Evolutionary conservation across 1,140 invertebrate species (phyloP), one percentile per base, ranked within the genome.

Genomic region (Plectrocnemia conspersa): DNA sequence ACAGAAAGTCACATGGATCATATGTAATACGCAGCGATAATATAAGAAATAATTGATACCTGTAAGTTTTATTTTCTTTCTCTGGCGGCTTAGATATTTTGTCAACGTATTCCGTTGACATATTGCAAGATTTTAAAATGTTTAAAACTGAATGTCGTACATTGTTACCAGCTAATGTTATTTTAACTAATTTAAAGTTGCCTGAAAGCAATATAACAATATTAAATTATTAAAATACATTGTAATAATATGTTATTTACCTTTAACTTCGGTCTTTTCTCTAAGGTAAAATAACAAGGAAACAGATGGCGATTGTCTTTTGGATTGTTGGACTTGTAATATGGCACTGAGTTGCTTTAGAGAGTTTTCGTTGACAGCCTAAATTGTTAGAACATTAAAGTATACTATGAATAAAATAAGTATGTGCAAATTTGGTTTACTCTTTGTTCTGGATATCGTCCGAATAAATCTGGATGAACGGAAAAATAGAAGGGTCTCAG

Each of bases 391-490:
- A 58, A 11, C 4, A 48, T 33, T 16, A 48, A 40, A 15, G 15
- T 18, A 6, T 15, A 15, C 22, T n/a, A 4, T 18, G 10, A 2
- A 27, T 22, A 48, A 13, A n/a, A 35, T 29, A 29, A 2, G 2
- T 2, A 33, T 48, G 4, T 10, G 19, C 22, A 48, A 48, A 18
- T 38, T 9, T 38, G 15, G 6, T 66, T 75, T 69, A 86, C 86
- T 65, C 84, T 79, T 73, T 89, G 85, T 60, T 77, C 79, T 15
- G 89, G 89, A 75, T 83, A 80, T 65, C 84, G 81, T 32, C 85
- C 85, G 75, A 92, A 92, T 22, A 91, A 70, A 72, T 93, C 89
- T 6, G 89, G 89, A 78, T 93, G 89, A 27, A 93, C 89, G 32
- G 81, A 80, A 71, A 91, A 91, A 69, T 89, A 91, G 71, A 92